Base-by-base conservation (phyloP, 1,140 invertebrate species). In the Sinella curviseta region DNA sequence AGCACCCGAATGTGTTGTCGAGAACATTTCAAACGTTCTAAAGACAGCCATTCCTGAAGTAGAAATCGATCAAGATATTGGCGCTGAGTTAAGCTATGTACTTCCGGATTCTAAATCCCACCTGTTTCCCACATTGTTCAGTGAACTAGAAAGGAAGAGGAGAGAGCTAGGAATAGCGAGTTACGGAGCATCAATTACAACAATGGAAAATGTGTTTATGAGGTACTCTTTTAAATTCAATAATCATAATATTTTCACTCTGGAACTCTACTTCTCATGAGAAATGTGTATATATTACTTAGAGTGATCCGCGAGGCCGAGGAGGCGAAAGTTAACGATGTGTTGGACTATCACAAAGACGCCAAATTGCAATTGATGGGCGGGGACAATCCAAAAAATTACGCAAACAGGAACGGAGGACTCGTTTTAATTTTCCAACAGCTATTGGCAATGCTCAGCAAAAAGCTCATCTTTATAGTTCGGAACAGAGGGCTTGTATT, bases 161-260 rank as follows among this genome's bases (percentile, higher is more conserved):
- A 77, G 81, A 0, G 83, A 86, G 65, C 84, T 90, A 28, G 88
- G 88, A 17, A 89, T 91, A 70, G 84, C 84, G 4, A 89, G 88
- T 79, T 91, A 88, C 85, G 90, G 90, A 16, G 87, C 90, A 16
- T 88, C 89, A 12, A 88, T 89, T 16, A 90, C 90, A n/a, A 91
- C 90, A 20, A 90, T 91, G 89, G 90, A 91, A 83, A 90, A 91
- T 86, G 90, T 91, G 4, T 91, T 91, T 82, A 83, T 91, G 12
- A 89, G 86, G 89, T 89, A n/a, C n/a, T n/a, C n/a, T n/a, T n/a
- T n/a, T n/a, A n/a, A n/a, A n/a, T n/a, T 83, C n/a, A n/a, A n/a
- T n/a, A 84, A 83, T n/a, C 39, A 26, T 2, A 12, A 76, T 54
- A 76, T 26, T 3, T 24, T n/a, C n/a, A n/a, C n/a, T n/a, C n/a